A percentile compares a stretch with the other conserved stretches of the same genome.
Conservation (phyloP, 1,140 invertebrate species). For the Scaptodrosophila lebanonensis region DNA sequence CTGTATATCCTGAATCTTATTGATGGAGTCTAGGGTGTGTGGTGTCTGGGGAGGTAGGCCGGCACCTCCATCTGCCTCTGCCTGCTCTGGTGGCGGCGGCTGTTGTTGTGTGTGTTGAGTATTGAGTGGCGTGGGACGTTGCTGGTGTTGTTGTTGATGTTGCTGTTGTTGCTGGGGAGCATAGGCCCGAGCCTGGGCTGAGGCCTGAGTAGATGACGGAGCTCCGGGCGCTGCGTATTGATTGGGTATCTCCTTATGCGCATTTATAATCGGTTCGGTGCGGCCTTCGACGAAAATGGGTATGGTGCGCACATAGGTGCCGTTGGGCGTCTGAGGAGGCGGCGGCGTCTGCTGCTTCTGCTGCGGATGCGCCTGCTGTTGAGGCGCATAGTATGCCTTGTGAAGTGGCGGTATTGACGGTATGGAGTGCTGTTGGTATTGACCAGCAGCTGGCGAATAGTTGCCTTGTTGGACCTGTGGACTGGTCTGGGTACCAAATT, state of each 20-base stretch:
- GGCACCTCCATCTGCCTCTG: constrained; percentile 26
- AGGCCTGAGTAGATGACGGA: constrained; percentile 73
- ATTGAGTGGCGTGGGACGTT: constrained; percentile 54
- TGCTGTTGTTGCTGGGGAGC: constrained; percentile 75
- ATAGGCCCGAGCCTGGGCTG: constrained; percentile 39
- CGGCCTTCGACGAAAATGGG: constrained; percentile 92
- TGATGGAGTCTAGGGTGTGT: constrained; percentile 83
- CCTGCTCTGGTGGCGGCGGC: constrained; percentile 27
- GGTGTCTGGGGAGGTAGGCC: constrained; percentile 76
- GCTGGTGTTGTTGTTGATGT: constrained; percentile 53
- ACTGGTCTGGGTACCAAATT: constrained; percentile 66
- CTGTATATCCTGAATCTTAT: constrained; percentile 87
- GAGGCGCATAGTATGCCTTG: constrained; percentile 57
- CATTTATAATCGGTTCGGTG: constrained; percentile 85
- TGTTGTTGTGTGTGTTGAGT: constrained; percentile 61
- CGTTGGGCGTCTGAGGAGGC: constrained; percentile 64
- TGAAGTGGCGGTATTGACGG: constrained; percentile 46
- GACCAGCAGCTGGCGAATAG: constrained; percentile 5
- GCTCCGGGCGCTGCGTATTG: constrained; percentile 67
- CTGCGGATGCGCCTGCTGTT: constrained; percentile 67
- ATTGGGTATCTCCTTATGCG: constrained; percentile 77
- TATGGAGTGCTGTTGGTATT: constrained; percentile 32
- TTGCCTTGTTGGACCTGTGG: constrained; percentile 45
- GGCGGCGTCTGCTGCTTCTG: constrained; percentile 68
- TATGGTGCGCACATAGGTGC: constrained; percentile 84